Evolutionary conservation across 1,140 invertebrate genomes (phyloP).

Genomic region (Pseudomyrmex concolor): DNA sequence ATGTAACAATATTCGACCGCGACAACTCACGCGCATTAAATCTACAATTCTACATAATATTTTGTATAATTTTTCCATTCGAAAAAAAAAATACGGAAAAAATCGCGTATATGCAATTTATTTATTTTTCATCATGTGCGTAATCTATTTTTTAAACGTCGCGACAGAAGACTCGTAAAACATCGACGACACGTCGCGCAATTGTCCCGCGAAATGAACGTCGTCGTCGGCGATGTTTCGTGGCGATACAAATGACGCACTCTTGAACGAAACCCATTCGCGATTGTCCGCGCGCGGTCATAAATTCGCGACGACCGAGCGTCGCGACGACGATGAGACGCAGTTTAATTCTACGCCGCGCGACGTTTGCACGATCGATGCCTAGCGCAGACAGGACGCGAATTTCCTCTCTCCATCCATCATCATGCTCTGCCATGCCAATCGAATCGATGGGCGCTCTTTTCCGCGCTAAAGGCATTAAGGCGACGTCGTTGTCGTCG

Average conservation of each 20-base stretch:
- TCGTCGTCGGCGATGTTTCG: not conserved
- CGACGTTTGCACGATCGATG: constrained; percentile 49
- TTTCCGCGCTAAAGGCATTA: constrained; percentile 36
- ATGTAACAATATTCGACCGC: not conserved
- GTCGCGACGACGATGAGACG: constrained; percentile 31
- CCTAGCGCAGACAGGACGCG: constrained; percentile 46
- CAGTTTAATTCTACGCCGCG: constrained; percentile 34
- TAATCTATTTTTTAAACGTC: constrained; percentile 1
- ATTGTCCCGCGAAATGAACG: not conserved
- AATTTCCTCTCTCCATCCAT: constrained; percentile 63
- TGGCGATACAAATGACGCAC: not conserved
- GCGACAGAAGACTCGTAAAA: not conserved
- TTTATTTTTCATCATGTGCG: no score
- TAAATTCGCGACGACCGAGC: constrained; percentile 27
- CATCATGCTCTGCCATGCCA: constrained; percentile 72
- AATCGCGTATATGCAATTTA: no score
- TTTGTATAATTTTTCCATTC: no score
- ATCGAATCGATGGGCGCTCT: constrained; percentile 63
- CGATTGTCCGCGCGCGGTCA: not conserved
- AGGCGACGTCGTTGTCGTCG: not conserved
- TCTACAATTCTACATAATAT: no score
- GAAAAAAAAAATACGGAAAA: no score
- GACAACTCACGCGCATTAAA: not conserved
- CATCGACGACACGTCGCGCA: not conserved
- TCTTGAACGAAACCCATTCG: constrained; percentile 21